A percentile compares a stretch with the other conserved stretches of the same genome.
Conservation (phyloP, 2,113 vertebrate genomes). For the Turdus rufiventris region DNA sequence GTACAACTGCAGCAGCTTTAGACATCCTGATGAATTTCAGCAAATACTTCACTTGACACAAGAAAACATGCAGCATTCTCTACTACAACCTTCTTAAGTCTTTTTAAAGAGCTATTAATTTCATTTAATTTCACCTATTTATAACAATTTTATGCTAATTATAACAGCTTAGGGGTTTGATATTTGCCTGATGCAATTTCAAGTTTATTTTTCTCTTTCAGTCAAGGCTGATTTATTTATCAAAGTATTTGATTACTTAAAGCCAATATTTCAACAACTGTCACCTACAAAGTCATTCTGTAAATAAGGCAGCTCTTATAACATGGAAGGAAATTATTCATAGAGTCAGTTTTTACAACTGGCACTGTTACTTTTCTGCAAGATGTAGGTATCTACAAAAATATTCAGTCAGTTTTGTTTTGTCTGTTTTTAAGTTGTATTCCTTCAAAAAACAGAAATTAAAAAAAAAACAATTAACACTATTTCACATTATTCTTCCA, state of each 20-base stretch:
- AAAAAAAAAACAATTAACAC: background rate
- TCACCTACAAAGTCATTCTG: background rate
- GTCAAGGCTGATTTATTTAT: background rate
- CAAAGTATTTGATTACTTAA: background rate
- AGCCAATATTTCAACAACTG: background rate
- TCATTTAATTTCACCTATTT: background rate
- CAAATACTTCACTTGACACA: background rate
- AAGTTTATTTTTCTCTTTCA: background rate
- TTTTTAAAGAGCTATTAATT: background rate
- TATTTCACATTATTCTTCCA: background rate
- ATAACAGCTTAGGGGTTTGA: background rate
- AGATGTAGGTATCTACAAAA: background rate
- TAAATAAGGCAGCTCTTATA: background rate
- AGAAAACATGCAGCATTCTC: background rate
- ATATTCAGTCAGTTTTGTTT: background rate
- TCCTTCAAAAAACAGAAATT: background rate
- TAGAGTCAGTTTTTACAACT: background rate
- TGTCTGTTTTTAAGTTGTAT: background rate
- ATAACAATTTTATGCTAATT: background rate
- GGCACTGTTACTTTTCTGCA: background rate
- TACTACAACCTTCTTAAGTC: background rate
- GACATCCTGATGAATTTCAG: background rate
- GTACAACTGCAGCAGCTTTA: background rate
- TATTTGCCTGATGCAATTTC: background rate
- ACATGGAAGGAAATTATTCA: background rate